phyloP scores from a whole-genome alignment of 2,888 invertebrate species.

The Drosophila colorata region DNA sequence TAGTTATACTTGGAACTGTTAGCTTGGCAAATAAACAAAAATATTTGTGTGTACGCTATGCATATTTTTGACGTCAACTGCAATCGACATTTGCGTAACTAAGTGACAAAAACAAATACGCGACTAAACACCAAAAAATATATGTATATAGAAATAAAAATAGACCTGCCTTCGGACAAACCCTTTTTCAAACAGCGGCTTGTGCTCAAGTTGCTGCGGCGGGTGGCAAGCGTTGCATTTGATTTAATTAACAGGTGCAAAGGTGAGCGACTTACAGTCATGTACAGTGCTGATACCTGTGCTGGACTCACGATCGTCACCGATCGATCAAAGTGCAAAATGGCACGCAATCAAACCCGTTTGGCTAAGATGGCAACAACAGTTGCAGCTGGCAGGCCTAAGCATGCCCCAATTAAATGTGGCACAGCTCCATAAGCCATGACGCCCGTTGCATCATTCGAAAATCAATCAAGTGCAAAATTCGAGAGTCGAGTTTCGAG shows the following conservation, averaged over 20 bases:
- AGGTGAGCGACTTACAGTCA: slow-evolving; percentile 23
- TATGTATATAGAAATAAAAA: background rate
- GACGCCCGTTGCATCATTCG: slow-evolving; percentile 50
- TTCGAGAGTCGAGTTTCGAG: no score
- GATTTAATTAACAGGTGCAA: slow-evolving; percentile 46
- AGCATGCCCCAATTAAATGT: slow-evolving; percentile 28
- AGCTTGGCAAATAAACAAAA: slow-evolving; percentile 17
- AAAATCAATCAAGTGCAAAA: slow-evolving; percentile 43
- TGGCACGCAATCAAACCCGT: slow-evolving; percentile 35
- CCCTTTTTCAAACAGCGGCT: slow-evolving; percentile 1
- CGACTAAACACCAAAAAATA: background rate
- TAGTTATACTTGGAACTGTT: slow-evolving; percentile 33
- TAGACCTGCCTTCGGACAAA: background rate
- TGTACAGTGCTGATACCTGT: slow-evolving; percentile 5
- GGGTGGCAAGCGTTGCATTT: slow-evolving; percentile 17
- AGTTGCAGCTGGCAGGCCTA: slow-evolving; percentile 5
- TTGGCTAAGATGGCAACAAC: slow-evolving; percentile 21
- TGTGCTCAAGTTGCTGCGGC: background rate
- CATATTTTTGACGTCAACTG: slow-evolving; percentile 44
- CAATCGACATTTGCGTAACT: slow-evolving; percentile 42
- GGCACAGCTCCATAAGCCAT: slow-evolving; percentile 41
- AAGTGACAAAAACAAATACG: slow-evolving; percentile 23
- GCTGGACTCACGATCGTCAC: slow-evolving; percentile 1
- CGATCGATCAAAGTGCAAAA: slow-evolving; percentile 27
- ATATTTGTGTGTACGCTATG: slow-evolving; percentile 2